A percentile compares a stretch with the other conserved stretches of the same genome.
These are phyloP conservation scores for Semaprochilodus insignis DNA, from an alignment of 2,797 vertebrate genomes.

Conservation along the genomic window DNA sequence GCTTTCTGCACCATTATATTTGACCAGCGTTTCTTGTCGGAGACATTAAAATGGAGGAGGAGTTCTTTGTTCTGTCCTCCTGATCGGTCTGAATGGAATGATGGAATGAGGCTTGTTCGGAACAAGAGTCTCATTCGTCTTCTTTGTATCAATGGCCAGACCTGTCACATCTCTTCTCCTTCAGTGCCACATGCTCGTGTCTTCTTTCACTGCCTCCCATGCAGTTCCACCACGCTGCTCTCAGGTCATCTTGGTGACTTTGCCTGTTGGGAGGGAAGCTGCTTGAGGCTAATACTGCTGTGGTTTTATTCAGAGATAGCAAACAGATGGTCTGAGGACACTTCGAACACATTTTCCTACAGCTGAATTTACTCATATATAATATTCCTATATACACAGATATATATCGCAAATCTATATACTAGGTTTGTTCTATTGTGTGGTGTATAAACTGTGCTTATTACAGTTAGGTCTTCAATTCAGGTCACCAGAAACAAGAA, in stretches of 20 bases:
- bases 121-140: conserved; percentile 64
- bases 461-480: too few species aligned
- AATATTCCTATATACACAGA: not conserved
- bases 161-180: conserved; percentile 67
- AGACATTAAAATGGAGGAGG: conserved; percentile 67
- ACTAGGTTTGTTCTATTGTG: too few species aligned
- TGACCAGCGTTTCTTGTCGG: conserved; percentile 66
- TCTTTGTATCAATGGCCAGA: conserved; percentile 54
- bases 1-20: conserved; percentile 59
- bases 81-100: conserved; percentile 67
- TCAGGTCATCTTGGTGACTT: conserved; percentile 7
- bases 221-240: not conserved
- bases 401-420: too few species aligned
- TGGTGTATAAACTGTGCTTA: too few species aligned
- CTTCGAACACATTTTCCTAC: not conserved
- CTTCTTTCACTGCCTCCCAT: not conserved
- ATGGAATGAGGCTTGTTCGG: conserved; percentile 53
- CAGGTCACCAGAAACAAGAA: too few species aligned
- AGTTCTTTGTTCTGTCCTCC: conserved; percentile 61
- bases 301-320: not conserved
- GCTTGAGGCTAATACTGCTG: not conserved
- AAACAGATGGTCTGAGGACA: not conserved
- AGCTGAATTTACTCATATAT: not conserved
- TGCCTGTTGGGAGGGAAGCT: not conserved
- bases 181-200: conserved; percentile 18